Base-by-base conservation (phyloP, 1,140 invertebrate genomes). In the Caenorhabditis briggsae region DNA sequence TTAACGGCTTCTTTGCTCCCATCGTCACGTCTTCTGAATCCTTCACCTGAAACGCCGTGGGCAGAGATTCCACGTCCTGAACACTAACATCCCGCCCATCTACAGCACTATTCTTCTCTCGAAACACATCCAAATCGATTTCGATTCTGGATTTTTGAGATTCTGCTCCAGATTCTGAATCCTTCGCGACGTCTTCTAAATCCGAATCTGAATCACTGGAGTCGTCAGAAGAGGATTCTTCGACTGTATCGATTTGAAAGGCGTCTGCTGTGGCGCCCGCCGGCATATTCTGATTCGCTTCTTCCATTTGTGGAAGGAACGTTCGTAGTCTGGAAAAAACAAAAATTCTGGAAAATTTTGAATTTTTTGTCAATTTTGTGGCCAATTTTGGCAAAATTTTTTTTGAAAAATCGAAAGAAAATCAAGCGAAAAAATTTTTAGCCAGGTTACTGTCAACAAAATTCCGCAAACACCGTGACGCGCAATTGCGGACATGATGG, bases 241-340 rank as follows among this genome's bases (percentile, higher is more conserved):
- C 33, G 23, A 78, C 64, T 5, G 43, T 85, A 53, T 78, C 61
- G 18, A 70, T 70, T 18, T 65, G 43, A 78, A 85, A 64, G 5
- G 55, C 82, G 46, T 59, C 58, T 2, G 55, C 55, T 6, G 82
- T 14, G 1, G 61, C 50, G 18, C n/a, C 55, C 14, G 9, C 55
- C 14, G 58, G 41, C 82, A 87, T 58, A 55, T 84, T 58, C 11
- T 43, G 23, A 70, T 87, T 87, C 5, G 86, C 82, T 58, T 70
- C 61, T 25, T 25, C 86, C 55, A 87, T 20, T 61, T 87, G 46
- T 2, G 86, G 86, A 2, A 87, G 56, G 46, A 87, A 87, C 3
- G 12, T 9, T 50, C 48, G 61, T 59, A 87, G 59, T 84, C 56
- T 84, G 12, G 20, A 82, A 82, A 23, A 23, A 33, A 2, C 33